These are phyloP conservation scores for Gallinago nigripennis DNA, from an alignment of 2,797 vertebrate genomes.

Conservation along the genomic window DNA sequence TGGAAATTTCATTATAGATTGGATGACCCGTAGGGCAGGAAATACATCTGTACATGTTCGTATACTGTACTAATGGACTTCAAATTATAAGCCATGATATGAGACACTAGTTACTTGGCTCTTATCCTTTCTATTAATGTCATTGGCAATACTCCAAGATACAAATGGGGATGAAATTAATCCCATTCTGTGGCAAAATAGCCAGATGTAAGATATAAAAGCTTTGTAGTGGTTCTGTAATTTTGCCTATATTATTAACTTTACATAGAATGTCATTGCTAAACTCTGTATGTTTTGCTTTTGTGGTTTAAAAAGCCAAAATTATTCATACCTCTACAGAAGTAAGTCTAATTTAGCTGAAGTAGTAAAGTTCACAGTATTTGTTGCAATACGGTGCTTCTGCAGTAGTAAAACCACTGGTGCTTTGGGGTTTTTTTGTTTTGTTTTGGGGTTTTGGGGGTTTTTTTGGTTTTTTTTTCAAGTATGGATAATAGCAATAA, in stretches of 20 bases:
- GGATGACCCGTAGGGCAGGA: background rate
- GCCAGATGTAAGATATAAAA: slow-evolving; percentile 7
- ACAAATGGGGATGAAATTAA: slow-evolving; percentile 5
- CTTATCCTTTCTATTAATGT: background rate
- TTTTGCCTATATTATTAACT: background rate
- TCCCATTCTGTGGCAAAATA: background rate
- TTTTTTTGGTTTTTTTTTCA: background rate
- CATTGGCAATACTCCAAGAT: background rate
- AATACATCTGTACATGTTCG: background rate
- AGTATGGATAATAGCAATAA: background rate
- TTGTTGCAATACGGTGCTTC: background rate
- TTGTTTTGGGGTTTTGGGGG: background rate
- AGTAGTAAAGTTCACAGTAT: background rate
- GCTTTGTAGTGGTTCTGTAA: background rate
- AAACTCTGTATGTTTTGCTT: background rate
- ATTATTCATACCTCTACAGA: background rate
- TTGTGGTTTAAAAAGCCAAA: background rate
- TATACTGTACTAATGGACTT: background rate
- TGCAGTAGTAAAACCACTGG: background rate
- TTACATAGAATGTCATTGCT: background rate
- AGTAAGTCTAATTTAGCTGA: background rate
- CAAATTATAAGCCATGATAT: background rate
- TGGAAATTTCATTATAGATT: background rate
- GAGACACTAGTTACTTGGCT: background rate
- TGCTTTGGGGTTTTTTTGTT: too few relatives aligned